Evolutionary conservation across 2,113 vertebrate genomes (phyloP), one percentile per base, ranked within the genome.

Genomic region (Patagioenas fasciata): DNA sequence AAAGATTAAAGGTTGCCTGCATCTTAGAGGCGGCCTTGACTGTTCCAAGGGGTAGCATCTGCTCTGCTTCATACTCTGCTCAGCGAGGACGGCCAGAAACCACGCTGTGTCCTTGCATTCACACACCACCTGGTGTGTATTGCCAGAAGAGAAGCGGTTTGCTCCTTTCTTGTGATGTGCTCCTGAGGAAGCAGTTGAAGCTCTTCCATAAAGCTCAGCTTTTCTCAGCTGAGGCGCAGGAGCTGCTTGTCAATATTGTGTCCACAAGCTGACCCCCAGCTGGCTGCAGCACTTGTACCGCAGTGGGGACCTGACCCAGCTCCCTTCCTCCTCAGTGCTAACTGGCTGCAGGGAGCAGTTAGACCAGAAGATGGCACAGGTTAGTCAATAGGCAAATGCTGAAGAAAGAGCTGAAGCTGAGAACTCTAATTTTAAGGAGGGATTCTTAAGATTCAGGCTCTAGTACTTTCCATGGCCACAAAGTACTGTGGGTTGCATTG

Each of bases 221-320:
- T 69, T 54, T 80, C 38, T 44, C 8, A 11, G 47, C 40, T 54
- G 58, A 71, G 34, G 38, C 0, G 0, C 42, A 40, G 65, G 3
- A 11, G 15, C 34, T 87, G 21, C 40, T 25, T 69, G 23, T 20
- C 56, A 13, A 2, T 74, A 15, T 34, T 40, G 24, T 25, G 25
- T 65, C 51, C 28, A 8, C 29, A 60, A 32, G 58, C 51, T 85
- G 57, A 8, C 10, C 62, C 5, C 2, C 3, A 11, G 26, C 32
- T 53, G 51, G 14, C 50, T 40, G 32, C 24, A 5, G 47, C 5
- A 23, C 58, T 51, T 0, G 0, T 20, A 11, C 28, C 24, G 14
- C 50, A 6, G 5, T 0, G 0, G 7, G 20, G 32, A 51, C 34
- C 42, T 87, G 0, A 13, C 23, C 29, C 5, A 0, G 9, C 18